These are phyloP conservation scores for Drosophila hamatofila DNA, from an alignment of 2,888 invertebrate species.

Conservation along the genomic window DNA sequence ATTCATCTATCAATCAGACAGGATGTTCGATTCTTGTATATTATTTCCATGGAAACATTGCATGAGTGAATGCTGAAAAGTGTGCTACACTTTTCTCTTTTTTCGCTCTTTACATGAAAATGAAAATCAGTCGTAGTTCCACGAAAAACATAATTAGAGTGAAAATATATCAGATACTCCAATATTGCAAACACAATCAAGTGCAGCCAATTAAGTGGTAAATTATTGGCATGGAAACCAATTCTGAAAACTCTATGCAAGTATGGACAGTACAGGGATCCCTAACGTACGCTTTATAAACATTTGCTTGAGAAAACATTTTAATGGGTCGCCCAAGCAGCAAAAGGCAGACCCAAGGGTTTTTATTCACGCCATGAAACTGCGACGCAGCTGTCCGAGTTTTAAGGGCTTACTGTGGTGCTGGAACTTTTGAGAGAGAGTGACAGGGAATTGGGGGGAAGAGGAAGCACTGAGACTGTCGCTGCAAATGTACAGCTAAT, in stretches of 20 bases:
- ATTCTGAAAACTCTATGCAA: slow-evolving; percentile 2
- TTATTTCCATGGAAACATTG: slow-evolving; percentile 13
- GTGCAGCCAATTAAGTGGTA: slow-evolving; percentile 19
- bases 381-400: slow-evolving; percentile 46
- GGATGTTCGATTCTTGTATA: background rate
- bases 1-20: slow-evolving; percentile 7
- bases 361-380: slow-evolving; percentile 19
- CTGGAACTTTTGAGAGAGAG: background rate
- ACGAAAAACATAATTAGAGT: background rate
- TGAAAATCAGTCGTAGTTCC: background rate
- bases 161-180: background rate
- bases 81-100: slow-evolving; percentile 36
- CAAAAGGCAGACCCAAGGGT: slow-evolving; percentile 6
- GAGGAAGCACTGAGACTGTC: background rate
- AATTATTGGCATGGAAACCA: background rate
- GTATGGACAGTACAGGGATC: slow-evolving; percentile 1
- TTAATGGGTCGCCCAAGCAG: slow-evolving; percentile 15
- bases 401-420: slow-evolving; percentile 26
- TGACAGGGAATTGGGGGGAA: no score
- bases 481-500: slow-evolving; percentile 64
- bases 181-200: background rate
- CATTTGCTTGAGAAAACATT: slow-evolving; percentile 1
- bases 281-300: background rate
- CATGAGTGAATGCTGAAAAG: slow-evolving; percentile 27
- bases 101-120: slow-evolving; percentile 1